Evolutionary conservation across 2,888 invertebrate species (phyloP).

Genomic region (Lingula anatina): DNA sequence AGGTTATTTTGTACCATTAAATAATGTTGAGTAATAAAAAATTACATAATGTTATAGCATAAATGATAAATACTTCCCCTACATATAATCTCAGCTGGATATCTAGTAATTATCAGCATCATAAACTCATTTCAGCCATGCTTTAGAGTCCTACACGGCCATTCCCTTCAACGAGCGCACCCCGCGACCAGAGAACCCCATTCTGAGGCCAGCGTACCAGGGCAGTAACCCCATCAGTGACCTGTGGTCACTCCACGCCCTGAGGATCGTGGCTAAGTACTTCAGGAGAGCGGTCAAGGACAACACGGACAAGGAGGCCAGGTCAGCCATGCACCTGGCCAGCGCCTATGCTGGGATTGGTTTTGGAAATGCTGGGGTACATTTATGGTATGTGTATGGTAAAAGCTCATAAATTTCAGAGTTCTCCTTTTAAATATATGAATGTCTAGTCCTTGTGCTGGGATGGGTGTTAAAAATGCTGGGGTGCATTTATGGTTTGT

Average conservation of each 20-base stretch:
- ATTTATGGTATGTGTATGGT: constrained; percentile 61
- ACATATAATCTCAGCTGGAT: too few relatives aligned
- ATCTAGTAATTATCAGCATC: too few relatives aligned
- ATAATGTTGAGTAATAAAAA: too few relatives aligned
- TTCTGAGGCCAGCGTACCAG: constrained; percentile 77
- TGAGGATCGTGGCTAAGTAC: constrained; percentile 59
- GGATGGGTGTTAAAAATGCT: constrained; percentile 91
- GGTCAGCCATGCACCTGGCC: constrained; percentile 83
- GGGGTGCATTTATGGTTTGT: constrained; percentile 75
- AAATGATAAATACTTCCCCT: too few relatives aligned
- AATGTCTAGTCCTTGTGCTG: constrained; percentile 85
- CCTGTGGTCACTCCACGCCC: constrained; percentile 82
- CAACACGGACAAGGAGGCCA: constrained; percentile 72
- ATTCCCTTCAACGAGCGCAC: constrained; percentile 74
- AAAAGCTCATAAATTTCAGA: too few relatives aligned
- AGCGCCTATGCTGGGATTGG: constrained; percentile 90
- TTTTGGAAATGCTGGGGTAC: constrained; percentile 91
- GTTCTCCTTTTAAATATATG: too few relatives aligned
- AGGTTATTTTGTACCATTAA: too few relatives aligned
- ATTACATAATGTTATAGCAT: too few relatives aligned
- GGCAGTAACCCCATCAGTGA: constrained; percentile 86
- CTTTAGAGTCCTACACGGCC: constrained; percentile 85
- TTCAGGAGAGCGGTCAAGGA: constrained; percentile 70
- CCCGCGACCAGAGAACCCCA: constrained; percentile 74
- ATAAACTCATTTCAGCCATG: constrained; percentile 64